phyloP scores from a whole-genome alignment of 2,797 vertebrate genomes.

The Hemitrygon akajei region DNA sequence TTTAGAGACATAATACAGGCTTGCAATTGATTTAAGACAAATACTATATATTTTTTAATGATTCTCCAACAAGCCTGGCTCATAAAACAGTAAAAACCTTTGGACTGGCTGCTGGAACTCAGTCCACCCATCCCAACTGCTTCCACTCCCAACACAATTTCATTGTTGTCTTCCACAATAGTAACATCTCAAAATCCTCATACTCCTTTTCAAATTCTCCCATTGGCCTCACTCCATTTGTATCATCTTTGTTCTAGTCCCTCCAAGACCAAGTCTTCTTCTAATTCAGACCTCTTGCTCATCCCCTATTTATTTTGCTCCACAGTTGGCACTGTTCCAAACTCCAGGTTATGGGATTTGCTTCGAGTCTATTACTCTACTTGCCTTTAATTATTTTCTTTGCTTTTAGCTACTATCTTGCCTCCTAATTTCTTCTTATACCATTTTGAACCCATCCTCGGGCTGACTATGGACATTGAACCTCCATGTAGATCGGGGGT shows the following conservation, averaged over 20 bases:
- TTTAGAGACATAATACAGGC: background rate
- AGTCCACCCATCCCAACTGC: too few relatives aligned
- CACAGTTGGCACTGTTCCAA: too few relatives aligned
- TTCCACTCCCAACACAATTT: background rate
- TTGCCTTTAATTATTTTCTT: background rate
- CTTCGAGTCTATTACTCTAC: background rate
- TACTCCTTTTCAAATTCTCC: background rate
- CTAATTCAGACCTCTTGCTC: background rate
- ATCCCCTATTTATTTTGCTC: background rate
- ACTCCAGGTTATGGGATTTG: background rate
- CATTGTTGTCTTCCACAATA: background rate
- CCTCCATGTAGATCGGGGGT: too few relatives aligned
- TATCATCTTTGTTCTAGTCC: background rate
- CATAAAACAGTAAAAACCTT: background rate
- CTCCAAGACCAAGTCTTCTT: background rate
- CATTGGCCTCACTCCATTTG: background rate
- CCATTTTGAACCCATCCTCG: background rate
- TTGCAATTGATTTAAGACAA: background rate
- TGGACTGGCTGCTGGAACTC: background rate
- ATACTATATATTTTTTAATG: background rate
- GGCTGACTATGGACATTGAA: too few relatives aligned
- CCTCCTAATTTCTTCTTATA: background rate
- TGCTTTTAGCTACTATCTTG: background rate
- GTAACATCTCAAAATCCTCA: background rate
- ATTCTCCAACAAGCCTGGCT: background rate